Conservation (phyloP, 2,888 invertebrate species). For the Xestia xanthographa region DNA sequence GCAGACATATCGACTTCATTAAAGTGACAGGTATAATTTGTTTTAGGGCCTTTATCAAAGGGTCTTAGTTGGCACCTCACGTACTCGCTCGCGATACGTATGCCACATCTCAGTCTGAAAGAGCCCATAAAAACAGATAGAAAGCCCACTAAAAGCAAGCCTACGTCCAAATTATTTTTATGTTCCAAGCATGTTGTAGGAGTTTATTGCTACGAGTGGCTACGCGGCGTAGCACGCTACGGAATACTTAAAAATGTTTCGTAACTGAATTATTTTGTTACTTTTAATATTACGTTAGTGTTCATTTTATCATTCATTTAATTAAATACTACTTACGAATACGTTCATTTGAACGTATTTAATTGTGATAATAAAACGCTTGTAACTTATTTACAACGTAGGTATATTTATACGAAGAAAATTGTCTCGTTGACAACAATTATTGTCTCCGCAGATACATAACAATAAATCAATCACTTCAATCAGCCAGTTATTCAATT, state of each 20-base stretch:
- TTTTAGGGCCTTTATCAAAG: constrained; percentile 47
- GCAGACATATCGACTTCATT: constrained; percentile 37
- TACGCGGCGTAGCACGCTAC: constrained; percentile 48
- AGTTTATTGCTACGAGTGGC: constrained; percentile 63
- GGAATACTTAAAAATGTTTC: constrained; percentile 10
- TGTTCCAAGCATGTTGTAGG: constrained; percentile 55
- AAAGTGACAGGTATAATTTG: constrained; percentile 56
- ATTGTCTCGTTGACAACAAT: background rate
- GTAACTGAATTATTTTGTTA: constrained; percentile 20
- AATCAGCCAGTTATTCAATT: constrained; percentile 30
- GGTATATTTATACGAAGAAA: background rate
- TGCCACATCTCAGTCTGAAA: constrained; percentile 58
- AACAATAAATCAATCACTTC: constrained; percentile 34
- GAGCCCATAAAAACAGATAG: constrained; percentile 66
- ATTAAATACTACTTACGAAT: background rate
- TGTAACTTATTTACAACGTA: background rate
- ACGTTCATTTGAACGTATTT: background rate
- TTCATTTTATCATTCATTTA: background rate
- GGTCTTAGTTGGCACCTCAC: constrained; percentile 55
- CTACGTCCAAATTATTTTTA: constrained; percentile 65
- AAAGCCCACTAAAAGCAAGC: constrained; percentile 61
- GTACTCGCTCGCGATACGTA: constrained; percentile 55
- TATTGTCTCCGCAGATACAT: background rate
- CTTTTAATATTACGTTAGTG: background rate
- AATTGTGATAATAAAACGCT: background rate